Base-by-base conservation (phyloP, 2,797 vertebrate species). In the Atherinosoma microstoma region DNA sequence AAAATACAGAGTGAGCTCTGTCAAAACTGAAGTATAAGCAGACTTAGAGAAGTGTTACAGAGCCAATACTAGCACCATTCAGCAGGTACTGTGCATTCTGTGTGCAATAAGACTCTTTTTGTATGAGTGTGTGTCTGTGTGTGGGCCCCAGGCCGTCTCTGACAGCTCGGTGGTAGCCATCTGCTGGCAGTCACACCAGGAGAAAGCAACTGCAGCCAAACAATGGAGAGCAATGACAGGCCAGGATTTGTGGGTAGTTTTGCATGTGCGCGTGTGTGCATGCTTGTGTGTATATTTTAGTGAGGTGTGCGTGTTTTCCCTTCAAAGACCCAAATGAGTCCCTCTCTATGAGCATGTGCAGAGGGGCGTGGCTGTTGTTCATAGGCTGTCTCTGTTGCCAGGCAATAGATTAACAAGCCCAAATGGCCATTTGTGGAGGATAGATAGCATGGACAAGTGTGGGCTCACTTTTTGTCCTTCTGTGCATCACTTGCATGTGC, bases 171-270 rank as follows among this genome's bases (percentile, higher is more conserved):
- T 92, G 91, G 92, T 92, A 91, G 90, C 94, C 94, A 95, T 95
- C 94, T 95, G 94, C 91, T 95, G 93, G 93, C 93, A 93, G 93
- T 94, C 94, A 95, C 89, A 90, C 91, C 85, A 91, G 87, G 91
- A 93, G 92, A 94, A 94, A 95, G 93, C 93, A 93, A 93, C 92
- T 73, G 57, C 84, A 93, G 90, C 89, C 89, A 94, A 93, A 94
- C 93, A 94, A 94, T 93, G 88, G 91, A 85, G 86, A 91, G 91
- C 90, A 94, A 90, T 94, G 93, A 94, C 93, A 94, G 90, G 91
- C 90, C 92, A 93, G 92, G 91, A 94, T 94, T 93, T 94, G 92
- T 92, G 83, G 85, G 84, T 76, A 84, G 76, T 68, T 87, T 78
- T 78, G 66, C 71, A 27, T 84, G 66, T 73, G 60, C 56, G 79